These are phyloP conservation scores for Leucophenga montana DNA, from an alignment of 2,888 invertebrate genomes.

Conservation along the genomic window DNA sequence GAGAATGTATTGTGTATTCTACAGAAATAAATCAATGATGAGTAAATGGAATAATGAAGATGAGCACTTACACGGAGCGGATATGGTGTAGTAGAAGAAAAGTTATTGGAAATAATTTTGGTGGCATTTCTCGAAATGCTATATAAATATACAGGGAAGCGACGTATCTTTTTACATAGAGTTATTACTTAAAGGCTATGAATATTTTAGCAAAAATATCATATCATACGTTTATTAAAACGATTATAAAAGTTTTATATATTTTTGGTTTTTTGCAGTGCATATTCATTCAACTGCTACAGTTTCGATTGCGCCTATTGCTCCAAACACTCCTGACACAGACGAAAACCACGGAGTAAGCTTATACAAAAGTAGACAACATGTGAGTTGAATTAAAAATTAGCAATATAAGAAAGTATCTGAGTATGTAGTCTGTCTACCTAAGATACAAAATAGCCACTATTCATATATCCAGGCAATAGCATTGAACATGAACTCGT, in stretches of 20 bases:
- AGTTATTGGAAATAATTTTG: slow-evolving; percentile 47
- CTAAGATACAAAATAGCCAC: background rate
- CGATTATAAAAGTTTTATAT: too few relatives aligned
- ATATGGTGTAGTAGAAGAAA: slow-evolving; percentile 31
- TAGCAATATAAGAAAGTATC: slow-evolving; percentile 45
- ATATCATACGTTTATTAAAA: too few relatives aligned
- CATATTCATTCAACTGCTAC: background rate
- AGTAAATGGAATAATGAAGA: slow-evolving; percentile 36
- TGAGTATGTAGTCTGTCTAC: background rate
- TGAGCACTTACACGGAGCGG: slow-evolving; percentile 25
- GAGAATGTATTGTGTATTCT: slow-evolving; percentile 42
- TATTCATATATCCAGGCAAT: slow-evolving; percentile 43
- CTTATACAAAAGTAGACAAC: slow-evolving; percentile 51
- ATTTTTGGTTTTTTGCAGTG: background rate
- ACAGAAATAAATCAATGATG: slow-evolving; percentile 59
- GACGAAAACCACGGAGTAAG: slow-evolving; percentile 31
- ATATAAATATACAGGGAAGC: too few relatives aligned
- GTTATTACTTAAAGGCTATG: too few relatives aligned
- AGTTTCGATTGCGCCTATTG: background rate
- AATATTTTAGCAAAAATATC: too few relatives aligned
- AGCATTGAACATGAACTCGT: slow-evolving; percentile 32
- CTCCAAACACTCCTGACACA: background rate
- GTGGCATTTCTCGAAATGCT: slow-evolving; percentile 32
- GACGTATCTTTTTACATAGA: too few relatives aligned
- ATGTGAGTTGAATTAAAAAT: slow-evolving; percentile 65